Evolutionary conservation across 2,888 invertebrate species (phyloP).

Genomic region (Lochmaea capreae): DNA sequence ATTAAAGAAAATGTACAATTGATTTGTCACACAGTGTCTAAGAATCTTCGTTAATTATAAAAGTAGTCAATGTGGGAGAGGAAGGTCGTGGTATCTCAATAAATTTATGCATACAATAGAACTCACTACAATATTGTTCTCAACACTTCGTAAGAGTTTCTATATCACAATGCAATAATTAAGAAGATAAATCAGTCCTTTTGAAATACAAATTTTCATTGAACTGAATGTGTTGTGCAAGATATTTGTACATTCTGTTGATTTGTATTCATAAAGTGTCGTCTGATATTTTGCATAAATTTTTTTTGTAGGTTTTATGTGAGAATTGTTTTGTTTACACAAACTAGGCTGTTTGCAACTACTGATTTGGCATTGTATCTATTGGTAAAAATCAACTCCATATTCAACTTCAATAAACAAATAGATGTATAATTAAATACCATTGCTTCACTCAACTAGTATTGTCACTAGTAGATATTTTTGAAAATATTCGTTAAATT

Average conservation of each 20-base stretch:
- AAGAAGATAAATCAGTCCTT: constrained; percentile 2
- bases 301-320: neutral
- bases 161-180: constrained; percentile 6
- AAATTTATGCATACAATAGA: neutral
- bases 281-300: neutral
- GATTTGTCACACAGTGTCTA: neutral
- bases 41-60: neutral
- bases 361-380: no score
- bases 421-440: no score
- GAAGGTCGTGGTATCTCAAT: neutral
- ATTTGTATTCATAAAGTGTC: neutral
- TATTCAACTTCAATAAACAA: no score
- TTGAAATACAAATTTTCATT: neutral
- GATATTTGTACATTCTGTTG: neutral
- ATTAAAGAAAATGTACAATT: neutral
- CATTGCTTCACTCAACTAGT: no score
- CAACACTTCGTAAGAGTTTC: constrained; percentile 9
- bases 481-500: no score
- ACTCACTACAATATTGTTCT: constrained; percentile 7
- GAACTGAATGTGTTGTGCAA: neutral
- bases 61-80: neutral
- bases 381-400: no score
- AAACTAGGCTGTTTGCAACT: no score
- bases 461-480: no score
- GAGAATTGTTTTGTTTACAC: neutral